Percentiles rank a stretch among this genome's conserved stretches.
phyloP scores from a whole-genome alignment of 1,140 invertebrate genomes.

The Helicoverpa armigera region DNA sequence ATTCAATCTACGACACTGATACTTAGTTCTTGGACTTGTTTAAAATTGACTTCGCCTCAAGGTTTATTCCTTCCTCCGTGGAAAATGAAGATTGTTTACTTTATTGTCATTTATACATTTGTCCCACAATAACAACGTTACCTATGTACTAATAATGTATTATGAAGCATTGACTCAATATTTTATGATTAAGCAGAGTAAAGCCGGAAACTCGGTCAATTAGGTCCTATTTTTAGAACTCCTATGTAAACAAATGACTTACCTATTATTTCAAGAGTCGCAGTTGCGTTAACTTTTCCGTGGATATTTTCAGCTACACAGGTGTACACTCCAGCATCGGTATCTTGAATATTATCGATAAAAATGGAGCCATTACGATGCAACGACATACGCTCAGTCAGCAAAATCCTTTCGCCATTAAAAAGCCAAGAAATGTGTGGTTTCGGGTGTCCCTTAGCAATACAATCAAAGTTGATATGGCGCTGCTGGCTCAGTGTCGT shows the following conservation, averaged over 20 bases:
- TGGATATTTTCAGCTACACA: constrained; percentile 91
- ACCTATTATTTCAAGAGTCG: constrained; percentile 91
- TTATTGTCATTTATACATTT: no score
- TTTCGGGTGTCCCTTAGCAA: constrained; percentile 89
- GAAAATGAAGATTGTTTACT: no score
- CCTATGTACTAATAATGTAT: no score
- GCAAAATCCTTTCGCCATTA: constrained; percentile 88
- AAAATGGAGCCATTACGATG: constrained; percentile 88
- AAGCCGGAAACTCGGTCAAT: no score
- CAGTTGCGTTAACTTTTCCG: constrained; percentile 89
- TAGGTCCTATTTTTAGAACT: no score
- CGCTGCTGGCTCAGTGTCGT: constrained; percentile 64
- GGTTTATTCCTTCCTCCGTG: no score
- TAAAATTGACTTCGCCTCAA: no score
- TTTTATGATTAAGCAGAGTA: no score
- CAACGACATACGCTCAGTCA: constrained; percentile 86
- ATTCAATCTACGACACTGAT: no score
- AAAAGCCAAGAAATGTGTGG: constrained; percentile 91
- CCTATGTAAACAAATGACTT: constrained; percentile 64
- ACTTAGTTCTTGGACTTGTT: no score
- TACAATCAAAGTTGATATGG: constrained; percentile 87
- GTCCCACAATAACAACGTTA: no score
- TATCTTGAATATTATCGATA: constrained; percentile 88
- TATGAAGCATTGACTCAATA: no score
- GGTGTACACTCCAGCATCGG: constrained; percentile 90